Percentiles rank a stretch among this genome's conserved stretches.
Evolutionary conservation across 2,888 invertebrate species (phyloP).

Genomic region (Drosophila sordidapex): DNA sequence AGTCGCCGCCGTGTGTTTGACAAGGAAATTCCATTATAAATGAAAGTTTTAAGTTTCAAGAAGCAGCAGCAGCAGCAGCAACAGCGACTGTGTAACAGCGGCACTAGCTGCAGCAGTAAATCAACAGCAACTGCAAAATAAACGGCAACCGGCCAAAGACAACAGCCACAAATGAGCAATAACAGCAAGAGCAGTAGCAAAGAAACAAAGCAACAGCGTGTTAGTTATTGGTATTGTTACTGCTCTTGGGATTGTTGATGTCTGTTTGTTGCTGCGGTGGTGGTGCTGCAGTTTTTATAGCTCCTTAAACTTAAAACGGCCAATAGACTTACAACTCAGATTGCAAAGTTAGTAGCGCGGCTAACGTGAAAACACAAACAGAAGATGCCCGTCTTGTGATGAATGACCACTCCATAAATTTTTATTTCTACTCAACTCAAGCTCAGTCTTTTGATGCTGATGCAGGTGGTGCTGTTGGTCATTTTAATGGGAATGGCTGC

Average conservation of each 20-base stretch:
- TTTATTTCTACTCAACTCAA: slow-evolving; percentile 71
- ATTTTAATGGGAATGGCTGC: slow-evolving; percentile 64
- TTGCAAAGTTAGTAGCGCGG: slow-evolving; percentile 43
- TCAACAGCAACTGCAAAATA: slow-evolving; percentile 56
- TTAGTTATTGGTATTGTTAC: slow-evolving; percentile 58
- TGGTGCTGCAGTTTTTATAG: not conserved
- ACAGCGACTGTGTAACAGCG: slow-evolving; percentile 49
- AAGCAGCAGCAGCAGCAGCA: slow-evolving; percentile 30
- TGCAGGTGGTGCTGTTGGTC: slow-evolving; percentile 43
- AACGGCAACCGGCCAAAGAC: slow-evolving; percentile 45
- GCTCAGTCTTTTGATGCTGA: slow-evolving; percentile 56
- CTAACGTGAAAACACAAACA: slow-evolving; percentile 39
- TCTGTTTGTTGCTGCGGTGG: slow-evolving; percentile 38
- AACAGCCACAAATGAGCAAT: slow-evolving; percentile 57
- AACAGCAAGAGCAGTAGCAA: slow-evolving; percentile 21
- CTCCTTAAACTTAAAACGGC: slow-evolving; percentile 59
- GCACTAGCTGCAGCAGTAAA: slow-evolving; percentile 18
- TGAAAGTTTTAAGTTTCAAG: slow-evolving; percentile 69
- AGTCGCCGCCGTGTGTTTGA: slow-evolving; percentile 62
- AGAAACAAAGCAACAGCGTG: slow-evolving; percentile 45
- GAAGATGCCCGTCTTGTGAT: slow-evolving; percentile 61
- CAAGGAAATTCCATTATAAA: slow-evolving; percentile 77
- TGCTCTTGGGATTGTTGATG: slow-evolving; percentile 25
- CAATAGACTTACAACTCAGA: slow-evolving; percentile 51
- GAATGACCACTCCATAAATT: slow-evolving; percentile 76